Evolutionary conservation across 2,888 invertebrate species (phyloP), one percentile per base, ranked within the genome.

Genomic region (Chloroclysta siterata): DNA sequence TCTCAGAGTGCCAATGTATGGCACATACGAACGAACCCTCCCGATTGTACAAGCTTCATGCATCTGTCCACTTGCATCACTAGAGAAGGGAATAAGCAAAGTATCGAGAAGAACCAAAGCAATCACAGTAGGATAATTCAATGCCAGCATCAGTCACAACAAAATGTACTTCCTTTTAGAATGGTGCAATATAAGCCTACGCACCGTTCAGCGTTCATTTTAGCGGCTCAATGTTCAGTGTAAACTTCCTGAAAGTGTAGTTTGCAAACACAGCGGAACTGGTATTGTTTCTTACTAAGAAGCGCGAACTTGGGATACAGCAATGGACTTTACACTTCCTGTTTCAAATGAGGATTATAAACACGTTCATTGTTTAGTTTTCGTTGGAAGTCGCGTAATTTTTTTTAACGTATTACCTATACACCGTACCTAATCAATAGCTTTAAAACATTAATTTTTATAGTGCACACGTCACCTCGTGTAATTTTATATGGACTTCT

Each of bases 251-350:
- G 86, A 90, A 90, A 90, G 80, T 79, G 81, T 79, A 83, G 84
- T 88, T 90, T 90, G 85, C 88, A 89, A 90, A 90, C 84, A 87
- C 84, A 88, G 79, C 91, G 92, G 91, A 93, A 91, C 90, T 88
- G 81, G 88, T 87, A 90, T 92, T 93, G 92, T 93, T 89, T 87
- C 83, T 79, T 91, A 90, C 90, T 80, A 74, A 88, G 87, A 88
- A 89, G 83, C 83, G 81, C 79, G 81, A 77, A 84, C 80, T 84
- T 84, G 87, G 88, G 89, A 90, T 88, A 85, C 83, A 85, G 80
- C 81, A 79, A 77, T 85, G 84, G 84, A 85, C 83, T 89, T 85
- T 79, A 84, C 78, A 84, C 89, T 91, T 93, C 91, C 92, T 92
- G 91, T 90, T 91, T 89, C 89, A 85, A 91, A 86, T 87, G 81